Percentiles rank a stretch among this genome's conserved stretches.
Evolutionary conservation across 2,797 vertebrate species (phyloP).

Genomic region (Ambastaia sidthimunki): DNA sequence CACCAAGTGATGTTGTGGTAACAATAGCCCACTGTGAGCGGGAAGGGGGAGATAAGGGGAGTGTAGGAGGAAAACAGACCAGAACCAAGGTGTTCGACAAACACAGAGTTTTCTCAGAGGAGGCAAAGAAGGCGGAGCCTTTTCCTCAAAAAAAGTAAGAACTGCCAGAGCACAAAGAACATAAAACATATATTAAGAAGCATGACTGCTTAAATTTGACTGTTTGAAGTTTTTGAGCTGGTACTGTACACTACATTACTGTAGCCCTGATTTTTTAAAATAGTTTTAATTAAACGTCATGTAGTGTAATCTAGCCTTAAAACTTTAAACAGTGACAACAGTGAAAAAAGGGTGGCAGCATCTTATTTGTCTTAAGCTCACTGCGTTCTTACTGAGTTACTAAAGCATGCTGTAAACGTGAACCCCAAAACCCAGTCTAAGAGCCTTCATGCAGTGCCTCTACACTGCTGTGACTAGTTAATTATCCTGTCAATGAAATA

Average conservation of each 20-base stretch:
- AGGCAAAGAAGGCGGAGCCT: not conserved
- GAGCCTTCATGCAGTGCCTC: not conserved
- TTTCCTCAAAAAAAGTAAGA: not conserved
- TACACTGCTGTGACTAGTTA: not conserved
- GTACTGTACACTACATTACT: too few species aligned
- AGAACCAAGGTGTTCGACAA: constrained; percentile 32
- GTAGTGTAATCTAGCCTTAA: too few species aligned
- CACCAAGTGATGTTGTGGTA: constrained; percentile 13
- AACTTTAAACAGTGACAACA: too few species aligned
- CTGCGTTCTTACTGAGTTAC: not conserved
- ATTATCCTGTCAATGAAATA: constrained; percentile 6
- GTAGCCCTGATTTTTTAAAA: too few species aligned
- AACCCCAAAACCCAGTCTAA: not conserved
- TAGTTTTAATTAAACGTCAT: too few species aligned
- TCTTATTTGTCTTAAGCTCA: not conserved
- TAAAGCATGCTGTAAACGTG: not conserved
- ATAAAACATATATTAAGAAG: not conserved
- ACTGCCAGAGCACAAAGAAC: not conserved
- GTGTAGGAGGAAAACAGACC: constrained; percentile 33
- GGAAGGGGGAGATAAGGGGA: constrained; percentile 22
- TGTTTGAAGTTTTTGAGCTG: too few species aligned
- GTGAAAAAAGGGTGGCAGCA: too few species aligned
- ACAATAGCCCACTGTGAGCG: constrained; percentile 24
- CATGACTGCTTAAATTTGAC: not conserved
- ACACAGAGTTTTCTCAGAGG: not conserved